Percentiles rank a stretch among this genome's conserved stretches.
Evolutionary conservation across 2,797 vertebrate species (phyloP).

Genomic region (Spea hammondii): DNA sequence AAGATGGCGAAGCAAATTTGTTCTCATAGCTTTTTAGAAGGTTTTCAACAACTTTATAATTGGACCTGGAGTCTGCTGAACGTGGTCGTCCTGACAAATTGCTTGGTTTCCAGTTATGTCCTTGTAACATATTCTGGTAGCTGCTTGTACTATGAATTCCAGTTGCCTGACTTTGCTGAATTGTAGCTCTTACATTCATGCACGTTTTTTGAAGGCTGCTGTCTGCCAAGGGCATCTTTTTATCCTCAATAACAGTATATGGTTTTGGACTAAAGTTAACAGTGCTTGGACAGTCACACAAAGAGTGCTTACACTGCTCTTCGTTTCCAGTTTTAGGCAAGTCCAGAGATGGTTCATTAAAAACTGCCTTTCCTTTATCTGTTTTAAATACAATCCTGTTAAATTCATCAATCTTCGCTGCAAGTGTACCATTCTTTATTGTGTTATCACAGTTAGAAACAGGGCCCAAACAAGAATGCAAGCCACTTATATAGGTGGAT

Average conservation of each 20-base stretch:
- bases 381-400: conserved; percentile 90
- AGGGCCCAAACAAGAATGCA: conserved; percentile 54
- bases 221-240: conserved; percentile 51
- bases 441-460: conserved; percentile 61
- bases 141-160: conserved; percentile 64
- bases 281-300: conserved; percentile 36
- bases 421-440: conserved; percentile 81
- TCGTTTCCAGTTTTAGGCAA: conserved; percentile 57
- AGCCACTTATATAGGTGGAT: conserved; percentile 51
- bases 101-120: conserved; percentile 87
- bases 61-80: conserved; percentile 88
- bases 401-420: conserved; percentile 90
- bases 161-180: conserved; percentile 60
- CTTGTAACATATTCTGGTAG: conserved; percentile 67
- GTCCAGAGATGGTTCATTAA: conserved; percentile 61
- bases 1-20: conserved; percentile 63
- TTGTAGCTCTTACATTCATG: conserved; percentile 52
- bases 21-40: conserved; percentile 89
- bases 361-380: conserved; percentile 69
- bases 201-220: conserved; percentile 50
- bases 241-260: conserved; percentile 48
- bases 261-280: conserved; percentile 49
- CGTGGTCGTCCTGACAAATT: conserved; percentile 88
- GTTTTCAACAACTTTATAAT: conserved; percentile 91
- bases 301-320: conserved; percentile 33